phyloP scores from a whole-genome alignment of 2,888 invertebrate genomes.

The Eupithecia abbreviata region DNA sequence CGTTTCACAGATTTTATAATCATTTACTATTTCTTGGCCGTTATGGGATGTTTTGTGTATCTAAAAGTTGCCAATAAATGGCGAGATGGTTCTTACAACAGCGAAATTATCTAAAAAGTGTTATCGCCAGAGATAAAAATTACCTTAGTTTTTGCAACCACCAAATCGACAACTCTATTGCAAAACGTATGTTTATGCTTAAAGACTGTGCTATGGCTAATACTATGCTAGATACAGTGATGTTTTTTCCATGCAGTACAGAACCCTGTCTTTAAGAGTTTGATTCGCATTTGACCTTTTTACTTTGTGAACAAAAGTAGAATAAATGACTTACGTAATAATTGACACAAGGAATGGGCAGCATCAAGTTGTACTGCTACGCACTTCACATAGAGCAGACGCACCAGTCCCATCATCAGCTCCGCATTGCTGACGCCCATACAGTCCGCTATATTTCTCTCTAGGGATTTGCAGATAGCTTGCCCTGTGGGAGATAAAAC shows the following conservation, averaged over 20 bases:
- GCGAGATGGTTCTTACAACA: not conserved
- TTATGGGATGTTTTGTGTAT: not conserved
- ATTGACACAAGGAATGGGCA: slow-evolving; percentile 65
- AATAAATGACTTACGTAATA: slow-evolving; percentile 58
- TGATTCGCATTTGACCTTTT: not conserved
- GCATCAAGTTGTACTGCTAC: slow-evolving; percentile 75
- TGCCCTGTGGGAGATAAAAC: slow-evolving; percentile 71
- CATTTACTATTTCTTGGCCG: not conserved
- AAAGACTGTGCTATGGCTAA: not conserved
- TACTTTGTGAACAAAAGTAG: not conserved
- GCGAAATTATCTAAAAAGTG: not conserved
- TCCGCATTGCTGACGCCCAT: slow-evolving; percentile 84
- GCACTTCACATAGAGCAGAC: slow-evolving; percentile 71
- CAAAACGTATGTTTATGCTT: not conserved
- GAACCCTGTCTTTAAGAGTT: not conserved
- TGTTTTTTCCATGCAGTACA: not conserved
- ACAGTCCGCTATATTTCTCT: slow-evolving; percentile 85
- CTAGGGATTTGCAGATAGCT: slow-evolving; percentile 85
- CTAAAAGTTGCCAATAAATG: not conserved
- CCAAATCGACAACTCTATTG: too few relatives aligned
- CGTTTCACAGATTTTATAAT: not conserved
- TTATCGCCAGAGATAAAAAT: too few relatives aligned
- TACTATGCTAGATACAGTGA: not conserved
- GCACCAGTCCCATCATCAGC: slow-evolving; percentile 70
- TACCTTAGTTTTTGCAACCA: too few relatives aligned